Evolutionary conservation across 2,113 vertebrate species (phyloP).

Genomic region (Sminthopsis crassicaudata): DNA sequence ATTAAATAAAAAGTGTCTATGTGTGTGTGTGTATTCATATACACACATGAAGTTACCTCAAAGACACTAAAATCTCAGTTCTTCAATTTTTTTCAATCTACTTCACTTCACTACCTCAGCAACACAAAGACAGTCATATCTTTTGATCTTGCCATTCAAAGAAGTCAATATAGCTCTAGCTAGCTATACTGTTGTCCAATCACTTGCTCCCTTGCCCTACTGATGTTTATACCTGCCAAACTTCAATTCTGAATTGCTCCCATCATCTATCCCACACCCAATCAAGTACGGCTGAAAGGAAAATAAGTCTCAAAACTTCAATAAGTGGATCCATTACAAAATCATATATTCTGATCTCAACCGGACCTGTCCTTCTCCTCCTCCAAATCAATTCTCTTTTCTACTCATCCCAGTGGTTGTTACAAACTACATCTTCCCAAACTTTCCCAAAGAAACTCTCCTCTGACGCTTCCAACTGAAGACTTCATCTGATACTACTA

Average conservation of each 20-base stretch:
- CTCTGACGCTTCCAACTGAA: background rate
- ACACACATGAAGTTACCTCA: background rate
- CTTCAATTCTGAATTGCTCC: background rate
- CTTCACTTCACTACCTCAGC: background rate
- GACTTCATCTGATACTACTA: background rate
- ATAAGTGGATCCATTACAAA: background rate
- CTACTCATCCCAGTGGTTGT: background rate
- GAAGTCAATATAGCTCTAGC: too few species aligned
- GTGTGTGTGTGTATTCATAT: too few species aligned
- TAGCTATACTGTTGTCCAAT: too few species aligned
- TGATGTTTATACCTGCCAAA: background rate
- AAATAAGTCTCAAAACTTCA: background rate
- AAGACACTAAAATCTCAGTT: background rate
- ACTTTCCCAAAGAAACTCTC: background rate
- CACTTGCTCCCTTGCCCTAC: background rate
- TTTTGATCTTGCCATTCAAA: background rate
- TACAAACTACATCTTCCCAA: background rate
- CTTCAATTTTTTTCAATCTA: background rate
- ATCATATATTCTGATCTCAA: background rate
- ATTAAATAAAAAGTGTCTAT: background rate
- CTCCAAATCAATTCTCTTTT: background rate
- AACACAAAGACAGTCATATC: background rate
- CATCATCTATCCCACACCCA: background rate
- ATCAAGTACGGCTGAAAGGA: background rate
- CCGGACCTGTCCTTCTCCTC: background rate